Base-by-base conservation (phyloP, 2,797 vertebrate genomes). In the Phoebastria nigripes region DNA sequence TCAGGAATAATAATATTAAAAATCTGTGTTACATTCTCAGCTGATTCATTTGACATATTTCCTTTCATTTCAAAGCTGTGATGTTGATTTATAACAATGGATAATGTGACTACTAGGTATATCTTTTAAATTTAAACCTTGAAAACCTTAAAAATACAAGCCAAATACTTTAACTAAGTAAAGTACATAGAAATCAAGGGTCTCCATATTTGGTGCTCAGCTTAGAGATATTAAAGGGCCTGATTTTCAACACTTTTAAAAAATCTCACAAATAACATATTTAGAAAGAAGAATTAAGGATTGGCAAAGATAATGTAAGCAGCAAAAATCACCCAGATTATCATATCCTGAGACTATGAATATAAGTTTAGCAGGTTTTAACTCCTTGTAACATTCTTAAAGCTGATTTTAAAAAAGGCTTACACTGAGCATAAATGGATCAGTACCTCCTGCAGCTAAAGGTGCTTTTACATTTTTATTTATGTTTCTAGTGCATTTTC, bases 401-500 rank as follows among this genome's bases (percentile, higher is more conserved):
- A 82, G 33, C 4, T 66, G 46, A 82, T 85, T 85, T 85, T 8
- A 19, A 62, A 70, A 70, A 37, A 63, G 22, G 24, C 3, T 31
- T 77, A 44, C 18, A 79, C 9, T 41, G 17, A 93, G 67, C 63
- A 82, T 81, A 78, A 94, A 94, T 72, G 74, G 66, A 90, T 71
- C 16, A 87, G 70, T 52, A 62, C n/a, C 63, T 81, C 82, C 79
- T 87, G 49, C 79, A 92, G 90, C 72, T 97, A 95, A 78, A 92
- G 49, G 70, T 82, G 35, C 28, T 93, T 95, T 92, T 63, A 89
- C 58, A 86, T 88, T 96, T 97, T 94, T 84, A 91, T 65, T 61
- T 87, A 44, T 20, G 39, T 73, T 90, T 61, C 70, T 87, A 91
- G 90, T 90, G 46, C 54, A 93, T 94, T 96, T 96, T 73, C 84